Evolutionary conservation across 1,140 invertebrate species (phyloP), one percentile per base, ranked within the genome.

Genomic region (Heliconius hewitsoni): DNA sequence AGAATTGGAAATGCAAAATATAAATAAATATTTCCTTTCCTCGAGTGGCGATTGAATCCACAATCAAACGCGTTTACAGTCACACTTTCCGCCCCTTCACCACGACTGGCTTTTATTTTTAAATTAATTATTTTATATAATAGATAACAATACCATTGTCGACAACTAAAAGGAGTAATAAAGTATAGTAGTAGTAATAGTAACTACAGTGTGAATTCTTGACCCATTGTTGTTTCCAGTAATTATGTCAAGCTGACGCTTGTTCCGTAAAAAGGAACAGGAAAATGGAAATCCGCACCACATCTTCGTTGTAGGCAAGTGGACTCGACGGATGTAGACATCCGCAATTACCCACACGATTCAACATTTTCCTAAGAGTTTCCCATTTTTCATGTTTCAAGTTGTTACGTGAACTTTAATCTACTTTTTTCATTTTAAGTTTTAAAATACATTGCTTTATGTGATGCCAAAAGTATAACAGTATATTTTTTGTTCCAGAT

Each of bases 291-390:
- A 76, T 82, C 76, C 81, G 74, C 81, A 71, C 76, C 81, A 73
- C 81, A 71, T 83, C 78, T 85, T 82, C 82, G 78, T 83, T 85
- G 82, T 71, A 39, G 42, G 42, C 42, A 13, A 71, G 71, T 71
- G 84, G 57, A 78, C 57, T 73, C 73, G 76, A 75, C 82, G 89
- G 87, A 90, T 83, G 86, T 85, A 84, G 82, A 81, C 82, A 82
- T 89, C 85, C 86, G 85, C 82, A 76, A 78, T 75, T 80, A 81
- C 78, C 76, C 71, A 71, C 82, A 84, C 46, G 34, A 1, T 77
- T 72, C 46, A 55, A 77, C 46, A 71, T 77, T 77, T 77, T 77
- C 76, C 70, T 71, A 18, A 71, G 75, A 72, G 27, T 55, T 55
- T 71, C 39, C 37, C 18, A n/a, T n/a, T 39, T 71, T 71, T 37